Evolutionary conservation across 2,113 vertebrate genomes (phyloP).

Genomic region (Genyomyrus donnyi): DNA sequence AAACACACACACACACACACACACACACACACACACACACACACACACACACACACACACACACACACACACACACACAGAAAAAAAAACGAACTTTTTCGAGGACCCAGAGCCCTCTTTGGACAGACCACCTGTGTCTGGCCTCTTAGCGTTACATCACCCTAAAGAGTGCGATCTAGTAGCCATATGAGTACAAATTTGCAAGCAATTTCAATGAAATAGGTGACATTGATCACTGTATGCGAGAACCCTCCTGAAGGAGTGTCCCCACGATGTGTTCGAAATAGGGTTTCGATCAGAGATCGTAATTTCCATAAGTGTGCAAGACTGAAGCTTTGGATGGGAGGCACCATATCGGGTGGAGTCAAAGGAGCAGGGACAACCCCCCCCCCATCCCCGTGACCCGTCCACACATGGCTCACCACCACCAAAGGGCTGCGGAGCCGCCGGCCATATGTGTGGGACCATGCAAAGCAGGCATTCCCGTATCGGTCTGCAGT

Average conservation of each 20-base stretch:
- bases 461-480: constrained; percentile 18
- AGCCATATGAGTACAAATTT: not conserved
- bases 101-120: not conserved
- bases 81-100: no score
- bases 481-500: not conserved
- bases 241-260: not conserved
- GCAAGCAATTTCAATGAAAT: not conserved
- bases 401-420: not conserved
- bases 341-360: no score
- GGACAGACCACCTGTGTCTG: not conserved
- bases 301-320: not conserved
- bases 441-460: constrained; percentile 22
- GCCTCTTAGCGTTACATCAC: not conserved
- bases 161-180: not conserved
- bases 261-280: not conserved
- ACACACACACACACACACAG: no score
- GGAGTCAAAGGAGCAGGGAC: no score
- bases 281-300: not conserved
- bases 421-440: not conserved
- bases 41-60: not conserved
- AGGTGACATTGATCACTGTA: not conserved
- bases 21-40: no score
- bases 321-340: no score
- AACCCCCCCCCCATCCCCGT: not conserved
- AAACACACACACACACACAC: not conserved